Evolutionary conservation across 2,113 vertebrate genomes (phyloP).

Genomic region (Trogon surrucura): DNA sequence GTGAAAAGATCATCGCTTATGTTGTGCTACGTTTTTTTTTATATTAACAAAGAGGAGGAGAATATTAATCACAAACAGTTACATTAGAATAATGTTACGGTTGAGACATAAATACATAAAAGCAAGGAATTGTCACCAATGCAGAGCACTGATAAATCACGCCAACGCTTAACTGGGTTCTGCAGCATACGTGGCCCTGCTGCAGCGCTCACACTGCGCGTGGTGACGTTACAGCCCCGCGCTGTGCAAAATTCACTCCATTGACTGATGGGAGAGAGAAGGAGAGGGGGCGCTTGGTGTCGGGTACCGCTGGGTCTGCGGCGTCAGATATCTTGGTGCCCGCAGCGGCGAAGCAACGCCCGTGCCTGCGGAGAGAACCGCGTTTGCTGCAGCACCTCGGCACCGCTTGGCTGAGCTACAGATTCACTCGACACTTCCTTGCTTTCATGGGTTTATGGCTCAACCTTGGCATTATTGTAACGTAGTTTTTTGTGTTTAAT

Average conservation of each 20-base stretch:
- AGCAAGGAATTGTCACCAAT: not conserved
- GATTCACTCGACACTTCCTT: slow-evolving; percentile 4
- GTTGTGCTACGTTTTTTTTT: not conserved
- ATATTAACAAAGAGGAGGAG: not conserved
- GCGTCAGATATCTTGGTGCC: not conserved
- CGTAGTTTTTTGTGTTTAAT: slow-evolving; percentile 85
- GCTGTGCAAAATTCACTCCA: accelerated
- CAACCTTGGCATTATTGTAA: slow-evolving; percentile 72
- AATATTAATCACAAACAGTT: slow-evolving; percentile 62
- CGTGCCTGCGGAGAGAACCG: not conserved
- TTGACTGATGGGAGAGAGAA: not conserved
- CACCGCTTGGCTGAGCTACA: accelerated
- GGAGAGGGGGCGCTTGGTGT: not conserved
- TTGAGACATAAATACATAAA: slow-evolving; percentile 53
- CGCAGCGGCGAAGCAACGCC: not conserved
- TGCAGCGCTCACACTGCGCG: accelerated
- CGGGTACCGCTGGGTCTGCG: not conserved
- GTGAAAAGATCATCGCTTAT: not conserved
- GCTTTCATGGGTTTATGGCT: slow-evolving; percentile 73
- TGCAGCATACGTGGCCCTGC: accelerated
- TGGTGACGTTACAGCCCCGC: accelerated
- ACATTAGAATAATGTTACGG: slow-evolving; percentile 62
- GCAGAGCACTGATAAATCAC: not conserved
- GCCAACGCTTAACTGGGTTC: not conserved
- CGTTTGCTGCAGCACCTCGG: not conserved